Evolutionary conservation across 2,888 invertebrate species (phyloP).

Genomic region (Scaeva pyrastri): DNA sequence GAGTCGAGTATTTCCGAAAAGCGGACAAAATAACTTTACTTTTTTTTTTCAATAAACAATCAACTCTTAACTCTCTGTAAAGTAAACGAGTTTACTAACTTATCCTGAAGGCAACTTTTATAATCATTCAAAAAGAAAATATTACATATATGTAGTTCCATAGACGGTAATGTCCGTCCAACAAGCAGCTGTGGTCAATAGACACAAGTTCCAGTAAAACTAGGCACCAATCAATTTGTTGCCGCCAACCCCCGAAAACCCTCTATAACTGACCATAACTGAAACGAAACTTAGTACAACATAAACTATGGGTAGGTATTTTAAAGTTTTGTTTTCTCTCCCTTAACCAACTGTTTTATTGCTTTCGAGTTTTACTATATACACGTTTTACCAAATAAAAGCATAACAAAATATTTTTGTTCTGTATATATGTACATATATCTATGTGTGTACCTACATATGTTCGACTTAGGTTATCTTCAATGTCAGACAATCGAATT

Average conservation of each 20-base stretch:
- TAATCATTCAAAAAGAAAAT: slow-evolving; percentile 31
- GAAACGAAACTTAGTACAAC: slow-evolving; percentile 33
- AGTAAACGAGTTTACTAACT: slow-evolving; percentile 51
- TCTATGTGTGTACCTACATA: too few relatives aligned
- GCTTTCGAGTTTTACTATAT: slow-evolving; percentile 2
- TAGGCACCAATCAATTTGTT: slow-evolving; percentile 53
- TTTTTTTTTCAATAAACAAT: slow-evolving; percentile 71
- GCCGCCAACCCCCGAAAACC: slow-evolving; percentile 7
- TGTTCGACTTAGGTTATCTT: slow-evolving; percentile 3
- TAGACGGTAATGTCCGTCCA: slow-evolving; percentile 10
- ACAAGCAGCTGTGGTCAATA: slow-evolving; percentile 45
- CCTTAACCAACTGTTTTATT: slow-evolving; percentile 12
- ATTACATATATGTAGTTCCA: not conserved
- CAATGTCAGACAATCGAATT: slow-evolving; percentile 12
- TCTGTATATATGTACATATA: too few relatives aligned
- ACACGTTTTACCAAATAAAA: slow-evolving; percentile 9
- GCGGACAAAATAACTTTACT: slow-evolving; percentile 51
- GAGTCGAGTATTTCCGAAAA: slow-evolving; percentile 32
- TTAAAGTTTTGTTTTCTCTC: slow-evolving; percentile 26
- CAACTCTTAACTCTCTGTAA: slow-evolving; percentile 48
- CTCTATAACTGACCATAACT: not conserved
- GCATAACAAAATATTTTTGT: not conserved
- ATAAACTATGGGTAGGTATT: too few relatives aligned
- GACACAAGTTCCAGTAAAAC: slow-evolving; percentile 6
- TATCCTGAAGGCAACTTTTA: slow-evolving; percentile 21